Percentiles rank a stretch among this genome's conserved stretches.
These are phyloP conservation scores for Zele albiditarsus DNA, from an alignment of 2,888 invertebrate species.

Conservation along the genomic window DNA sequence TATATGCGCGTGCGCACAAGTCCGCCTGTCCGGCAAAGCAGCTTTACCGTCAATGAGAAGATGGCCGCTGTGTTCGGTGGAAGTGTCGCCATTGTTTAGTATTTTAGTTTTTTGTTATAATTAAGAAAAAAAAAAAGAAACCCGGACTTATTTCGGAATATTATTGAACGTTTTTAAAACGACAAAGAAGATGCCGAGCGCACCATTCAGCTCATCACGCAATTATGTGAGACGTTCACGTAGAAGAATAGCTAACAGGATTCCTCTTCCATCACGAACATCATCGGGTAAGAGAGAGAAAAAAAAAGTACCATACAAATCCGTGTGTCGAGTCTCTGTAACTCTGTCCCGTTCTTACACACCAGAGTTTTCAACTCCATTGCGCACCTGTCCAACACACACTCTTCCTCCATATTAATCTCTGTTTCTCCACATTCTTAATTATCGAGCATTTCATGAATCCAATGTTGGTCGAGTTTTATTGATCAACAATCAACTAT, in stretches of 20 bases:
- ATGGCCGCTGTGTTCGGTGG: slow-evolving; percentile 88
- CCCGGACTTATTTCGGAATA: slow-evolving; percentile 73
- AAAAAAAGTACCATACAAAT: slow-evolving; percentile 56
- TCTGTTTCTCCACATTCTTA: slow-evolving; percentile 33
- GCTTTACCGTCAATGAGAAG: slow-evolving; percentile 79
- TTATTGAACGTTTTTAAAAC: slow-evolving; percentile 73
- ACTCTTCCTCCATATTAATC: slow-evolving; percentile 6
- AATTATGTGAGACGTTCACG: slow-evolving; percentile 93
- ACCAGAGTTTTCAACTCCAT: slow-evolving; percentile 43
- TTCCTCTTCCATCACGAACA: slow-evolving; percentile 86
- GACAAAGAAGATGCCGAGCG: slow-evolving; percentile 84
- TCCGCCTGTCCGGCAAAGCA: slow-evolving; percentile 52
- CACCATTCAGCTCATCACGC: slow-evolving; percentile 94
- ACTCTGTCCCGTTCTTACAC: slow-evolving; percentile 57
- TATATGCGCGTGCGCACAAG: slow-evolving; percentile 54
- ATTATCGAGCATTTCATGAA: neutral
- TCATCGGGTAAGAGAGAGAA: slow-evolving; percentile 79
- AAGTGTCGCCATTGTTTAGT: slow-evolving; percentile 89
- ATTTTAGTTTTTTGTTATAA: slow-evolving; percentile 65
- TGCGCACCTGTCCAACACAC: slow-evolving; percentile 55
- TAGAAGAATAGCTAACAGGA: slow-evolving; percentile 92
- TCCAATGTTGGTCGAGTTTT: neutral
- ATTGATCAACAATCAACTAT: slow-evolving; percentile 4
- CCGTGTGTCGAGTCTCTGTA: slow-evolving; percentile 46
- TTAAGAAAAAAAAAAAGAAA: slow-evolving; percentile 74